These are phyloP conservation scores for Amiota minor DNA, from an alignment of 2,888 invertebrate genomes.

Conservation along the genomic window DNA sequence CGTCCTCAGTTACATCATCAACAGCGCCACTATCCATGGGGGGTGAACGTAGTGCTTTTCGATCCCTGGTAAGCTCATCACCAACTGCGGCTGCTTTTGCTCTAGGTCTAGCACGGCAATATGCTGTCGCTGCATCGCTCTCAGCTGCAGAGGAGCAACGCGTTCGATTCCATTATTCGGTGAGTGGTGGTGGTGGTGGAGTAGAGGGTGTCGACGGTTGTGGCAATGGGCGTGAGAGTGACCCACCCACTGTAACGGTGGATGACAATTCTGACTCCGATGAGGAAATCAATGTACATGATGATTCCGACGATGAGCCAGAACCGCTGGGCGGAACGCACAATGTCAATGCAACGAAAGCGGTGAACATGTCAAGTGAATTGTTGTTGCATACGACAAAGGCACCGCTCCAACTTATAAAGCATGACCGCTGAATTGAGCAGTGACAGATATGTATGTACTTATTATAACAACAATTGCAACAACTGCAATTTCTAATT, in stretches of 20 bases:
- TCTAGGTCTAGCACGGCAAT: constrained; percentile 69
- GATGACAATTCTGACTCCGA: constrained; percentile 70
- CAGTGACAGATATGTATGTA: neutral
- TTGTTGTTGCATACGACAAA: constrained; percentile 44
- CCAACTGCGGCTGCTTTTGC: constrained; percentile 78
- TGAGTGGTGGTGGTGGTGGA: constrained; percentile 31
- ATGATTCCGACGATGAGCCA: constrained; percentile 75
- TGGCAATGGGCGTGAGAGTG: constrained; percentile 32
- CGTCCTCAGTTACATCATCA: constrained; percentile 59
- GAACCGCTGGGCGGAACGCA: constrained; percentile 48
- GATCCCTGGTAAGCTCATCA: constrained; percentile 79
- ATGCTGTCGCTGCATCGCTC: constrained; percentile 70
- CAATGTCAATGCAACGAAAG: constrained; percentile 47
- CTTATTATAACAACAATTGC: constrained; percentile 13
- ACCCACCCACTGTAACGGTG: constrained; percentile 61
- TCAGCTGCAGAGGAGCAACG: constrained; percentile 70
- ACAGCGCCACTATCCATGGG: constrained; percentile 79
- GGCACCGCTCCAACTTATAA: constrained; percentile 70
- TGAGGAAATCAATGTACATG: constrained; percentile 90
- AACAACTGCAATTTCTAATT: constrained; percentile 52
- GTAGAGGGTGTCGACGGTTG: constrained; percentile 38
- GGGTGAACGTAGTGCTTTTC: constrained; percentile 92
- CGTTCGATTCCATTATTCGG: constrained; percentile 49
- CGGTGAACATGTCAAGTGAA: constrained; percentile 24
- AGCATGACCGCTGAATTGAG: constrained; percentile 69